Evolutionary conservation across 1,140 invertebrate genomes (phyloP), one percentile per base, ranked within the genome.

Genomic region (Melipona quadrifasciata): DNA sequence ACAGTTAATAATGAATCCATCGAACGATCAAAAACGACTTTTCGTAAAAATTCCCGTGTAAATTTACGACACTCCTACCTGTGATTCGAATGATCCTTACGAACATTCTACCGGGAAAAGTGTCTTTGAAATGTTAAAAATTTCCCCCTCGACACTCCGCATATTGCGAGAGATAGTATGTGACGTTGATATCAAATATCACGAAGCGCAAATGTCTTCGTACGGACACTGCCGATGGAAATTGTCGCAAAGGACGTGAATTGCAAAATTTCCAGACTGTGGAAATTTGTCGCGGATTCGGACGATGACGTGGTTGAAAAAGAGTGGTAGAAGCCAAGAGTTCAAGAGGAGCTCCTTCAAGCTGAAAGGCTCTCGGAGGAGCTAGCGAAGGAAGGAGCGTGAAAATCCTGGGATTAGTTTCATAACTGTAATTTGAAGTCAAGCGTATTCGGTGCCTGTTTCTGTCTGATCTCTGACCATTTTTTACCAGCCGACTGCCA

Each of bases 381-480:
- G n/a, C 27, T 8, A 34, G 31, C 6, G 31, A n/a, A 53, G 21
- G 21, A 55, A 47, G 24, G 24, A 47, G 74, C 74, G 34, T n/a
- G 34, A 53, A 70, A 70, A 80, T 80, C 65, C 77, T 39, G n/a
- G 77, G 51, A 80, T 70, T 70, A 80, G 51, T 53, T 70, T 55
- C 65, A n/a, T 57, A 68, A 80, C 57, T n/a, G 74, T 76, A 76
- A 76, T 61, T 58, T n/a, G 24, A 39, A 58, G 57, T 64, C 24
- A 76, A 76, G 34, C 39, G 57, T 61, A n/a, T 75, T 58, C 53
- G 39, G 4, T 53, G 58, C 12, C 39, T 5, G 16, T 51, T n/a
- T 73, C 39, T 73, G 34, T 31, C 34, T 14, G 47, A 55, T 74
- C n/a, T 74, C 31, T 31, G 31, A 16, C 19, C 53, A 17, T 72